These are phyloP conservation scores for Petromus typicus DNA, from an alignment of 2,113 vertebrate genomes.

Conservation along the genomic window DNA sequence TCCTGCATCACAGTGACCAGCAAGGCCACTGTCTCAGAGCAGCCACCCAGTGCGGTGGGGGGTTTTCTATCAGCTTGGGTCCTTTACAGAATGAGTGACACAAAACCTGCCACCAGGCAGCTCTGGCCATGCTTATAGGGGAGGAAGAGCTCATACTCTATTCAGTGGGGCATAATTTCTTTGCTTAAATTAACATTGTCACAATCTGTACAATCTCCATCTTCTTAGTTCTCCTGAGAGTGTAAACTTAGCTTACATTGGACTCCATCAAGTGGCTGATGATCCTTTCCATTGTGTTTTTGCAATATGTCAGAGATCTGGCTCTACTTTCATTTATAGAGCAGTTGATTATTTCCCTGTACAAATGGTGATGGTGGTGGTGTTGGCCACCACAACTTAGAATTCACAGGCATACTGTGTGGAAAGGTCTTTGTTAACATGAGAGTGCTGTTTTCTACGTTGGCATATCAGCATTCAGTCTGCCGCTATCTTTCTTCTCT, in stretches of 20 bases:
- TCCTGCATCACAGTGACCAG: not conserved
- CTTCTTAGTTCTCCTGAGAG: not conserved
- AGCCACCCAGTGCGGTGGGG: not conserved
- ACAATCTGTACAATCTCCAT: not conserved
- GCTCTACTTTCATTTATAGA: not conserved
- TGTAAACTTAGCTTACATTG: not conserved
- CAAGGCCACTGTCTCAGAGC: not conserved
- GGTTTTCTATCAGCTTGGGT: not conserved
- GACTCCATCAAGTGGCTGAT: not conserved
- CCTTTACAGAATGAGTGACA: not conserved
- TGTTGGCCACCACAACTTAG: not conserved
- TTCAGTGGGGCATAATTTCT: not conserved
- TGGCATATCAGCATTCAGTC: not conserved
- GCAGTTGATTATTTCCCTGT: not conserved
- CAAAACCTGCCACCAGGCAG: not conserved
- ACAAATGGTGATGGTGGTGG: not conserved
- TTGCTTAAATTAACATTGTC: constrained; percentile 17
- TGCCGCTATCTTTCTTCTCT: not conserved
- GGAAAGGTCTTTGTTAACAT: constrained; percentile 40
- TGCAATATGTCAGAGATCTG: not conserved
- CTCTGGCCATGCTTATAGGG: not conserved
- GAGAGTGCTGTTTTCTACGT: not conserved
- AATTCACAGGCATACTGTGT: not conserved
- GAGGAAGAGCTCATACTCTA: not conserved
- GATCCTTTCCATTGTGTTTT: not conserved